These are phyloP conservation scores for Phaedon cochleariae DNA, from an alignment of 2,888 invertebrate genomes.

Conservation along the genomic window DNA sequence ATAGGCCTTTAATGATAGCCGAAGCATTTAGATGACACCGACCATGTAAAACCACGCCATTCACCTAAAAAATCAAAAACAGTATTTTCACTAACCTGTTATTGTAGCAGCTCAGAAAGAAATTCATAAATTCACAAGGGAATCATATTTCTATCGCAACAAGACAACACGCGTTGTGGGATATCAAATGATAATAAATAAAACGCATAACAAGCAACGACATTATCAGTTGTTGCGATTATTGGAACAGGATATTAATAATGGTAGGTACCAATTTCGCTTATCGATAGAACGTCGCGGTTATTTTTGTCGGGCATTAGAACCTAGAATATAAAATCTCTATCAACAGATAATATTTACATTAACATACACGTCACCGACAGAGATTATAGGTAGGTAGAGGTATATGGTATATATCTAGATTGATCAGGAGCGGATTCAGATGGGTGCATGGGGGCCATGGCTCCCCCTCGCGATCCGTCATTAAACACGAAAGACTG, in stretches of 20 bases:
- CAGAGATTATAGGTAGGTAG: neutral
- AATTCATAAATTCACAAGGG: conserved; percentile 49
- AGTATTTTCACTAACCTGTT: conserved; percentile 51
- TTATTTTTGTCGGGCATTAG: conserved; percentile 31
- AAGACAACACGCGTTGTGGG: conserved; percentile 31
- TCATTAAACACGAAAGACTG: no score
- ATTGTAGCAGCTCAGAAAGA: conserved; percentile 50
- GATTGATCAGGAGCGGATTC: neutral
- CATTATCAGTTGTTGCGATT: conserved; percentile 39
- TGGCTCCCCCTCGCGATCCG: no score
- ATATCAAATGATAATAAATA: conserved; percentile 38
- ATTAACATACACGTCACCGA: conserved; percentile 10
- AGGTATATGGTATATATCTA: conserved; percentile 7
- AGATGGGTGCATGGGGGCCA: no score
- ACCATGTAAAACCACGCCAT: conserved; percentile 92
- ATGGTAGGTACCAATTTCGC: conserved; percentile 33
- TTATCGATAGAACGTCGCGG: conserved; percentile 38
- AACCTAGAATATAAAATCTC: conserved; percentile 10
- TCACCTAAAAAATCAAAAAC: conserved; percentile 73
- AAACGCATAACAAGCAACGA: conserved; percentile 40
- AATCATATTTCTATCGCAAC: conserved; percentile 42
- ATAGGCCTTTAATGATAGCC: conserved; percentile 91
- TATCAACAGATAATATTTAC: conserved; percentile 12
- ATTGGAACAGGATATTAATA: conserved; percentile 37
- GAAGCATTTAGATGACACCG: conserved; percentile 97